These are phyloP conservation scores for Rynchops niger DNA, from an alignment of 2,113 vertebrate genomes.

Conservation along the genomic window DNA sequence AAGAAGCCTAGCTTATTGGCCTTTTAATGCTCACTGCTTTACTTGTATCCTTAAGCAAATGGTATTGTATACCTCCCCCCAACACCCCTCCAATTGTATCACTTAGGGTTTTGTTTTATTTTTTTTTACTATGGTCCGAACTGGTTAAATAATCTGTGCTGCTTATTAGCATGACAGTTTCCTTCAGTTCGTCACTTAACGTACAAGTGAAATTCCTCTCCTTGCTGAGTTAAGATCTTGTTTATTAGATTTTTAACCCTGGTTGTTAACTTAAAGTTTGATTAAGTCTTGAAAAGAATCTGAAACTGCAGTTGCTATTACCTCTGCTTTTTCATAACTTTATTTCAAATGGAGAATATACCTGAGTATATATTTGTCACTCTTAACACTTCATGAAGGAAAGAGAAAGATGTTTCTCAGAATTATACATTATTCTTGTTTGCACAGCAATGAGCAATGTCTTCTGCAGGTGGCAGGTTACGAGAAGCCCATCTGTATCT, in stretches of 20 bases:
- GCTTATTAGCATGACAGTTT: background rate
- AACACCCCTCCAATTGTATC: background rate
- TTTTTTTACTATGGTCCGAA: background rate
- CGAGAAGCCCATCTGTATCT: background rate
- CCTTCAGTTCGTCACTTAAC: background rate
- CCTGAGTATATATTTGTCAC: background rate
- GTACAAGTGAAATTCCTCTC: background rate
- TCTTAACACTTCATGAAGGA: background rate
- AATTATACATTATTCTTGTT: background rate
- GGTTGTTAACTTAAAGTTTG: background rate
- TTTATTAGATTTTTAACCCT: background rate
- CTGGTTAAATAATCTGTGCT: background rate
- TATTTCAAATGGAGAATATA: background rate
- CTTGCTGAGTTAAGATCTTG: background rate
- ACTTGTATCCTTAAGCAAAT: background rate
- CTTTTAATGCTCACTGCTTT: background rate
- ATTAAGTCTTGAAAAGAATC: background rate
- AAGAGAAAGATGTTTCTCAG: background rate
- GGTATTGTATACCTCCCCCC: background rate
- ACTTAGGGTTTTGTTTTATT: background rate
- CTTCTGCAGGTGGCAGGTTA: background rate
- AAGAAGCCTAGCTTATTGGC: background rate
- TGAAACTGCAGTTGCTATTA: background rate
- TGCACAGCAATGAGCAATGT: background rate
- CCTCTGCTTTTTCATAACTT: background rate